Evolutionary conservation across 2,888 invertebrate species (phyloP).

Genomic region (Acholoe squamosa): DNA sequence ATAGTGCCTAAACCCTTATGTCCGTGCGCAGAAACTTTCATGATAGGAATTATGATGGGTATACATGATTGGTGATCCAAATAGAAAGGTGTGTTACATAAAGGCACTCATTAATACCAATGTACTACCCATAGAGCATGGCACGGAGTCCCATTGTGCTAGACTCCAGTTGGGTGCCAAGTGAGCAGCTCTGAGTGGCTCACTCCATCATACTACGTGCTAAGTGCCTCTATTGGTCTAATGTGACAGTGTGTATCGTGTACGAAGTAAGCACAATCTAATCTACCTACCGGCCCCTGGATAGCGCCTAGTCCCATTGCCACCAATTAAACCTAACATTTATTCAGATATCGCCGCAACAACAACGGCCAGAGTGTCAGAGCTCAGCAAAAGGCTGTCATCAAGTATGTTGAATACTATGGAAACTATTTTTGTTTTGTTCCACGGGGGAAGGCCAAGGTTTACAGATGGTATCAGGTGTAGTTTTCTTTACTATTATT

Average conservation of each 20-base stretch:
- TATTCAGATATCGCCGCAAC: slow-evolving; percentile 20
- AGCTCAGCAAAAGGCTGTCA: too few species aligned
- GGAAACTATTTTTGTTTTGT: too few species aligned
- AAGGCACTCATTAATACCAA: not conserved
- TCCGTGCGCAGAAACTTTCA: too few species aligned
- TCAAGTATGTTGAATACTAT: too few species aligned
- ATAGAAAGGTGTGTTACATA: not conserved
- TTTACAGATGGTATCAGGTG: too few species aligned
- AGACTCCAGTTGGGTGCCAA: not conserved
- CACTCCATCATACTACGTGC: not conserved
- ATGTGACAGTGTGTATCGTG: not conserved
- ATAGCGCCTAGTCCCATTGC: not conserved
- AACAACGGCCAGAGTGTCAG: not conserved
- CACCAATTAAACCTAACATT: slow-evolving; percentile 34
- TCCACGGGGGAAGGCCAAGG: too few species aligned
- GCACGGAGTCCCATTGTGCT: not conserved
- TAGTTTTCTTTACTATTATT: too few species aligned
- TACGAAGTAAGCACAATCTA: not conserved
- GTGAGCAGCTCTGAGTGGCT: not conserved
- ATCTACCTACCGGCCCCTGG: slow-evolving; percentile 11
- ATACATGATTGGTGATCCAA: too few species aligned
- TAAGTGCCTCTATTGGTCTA: slow-evolving; percentile 18
- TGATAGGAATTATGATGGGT: too few species aligned
- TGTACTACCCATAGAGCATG: not conserved
- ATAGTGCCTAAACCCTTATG: too few species aligned